Evolutionary conservation across 1,140 invertebrate species (phyloP).

Genomic region (Saccostrea echinata): DNA sequence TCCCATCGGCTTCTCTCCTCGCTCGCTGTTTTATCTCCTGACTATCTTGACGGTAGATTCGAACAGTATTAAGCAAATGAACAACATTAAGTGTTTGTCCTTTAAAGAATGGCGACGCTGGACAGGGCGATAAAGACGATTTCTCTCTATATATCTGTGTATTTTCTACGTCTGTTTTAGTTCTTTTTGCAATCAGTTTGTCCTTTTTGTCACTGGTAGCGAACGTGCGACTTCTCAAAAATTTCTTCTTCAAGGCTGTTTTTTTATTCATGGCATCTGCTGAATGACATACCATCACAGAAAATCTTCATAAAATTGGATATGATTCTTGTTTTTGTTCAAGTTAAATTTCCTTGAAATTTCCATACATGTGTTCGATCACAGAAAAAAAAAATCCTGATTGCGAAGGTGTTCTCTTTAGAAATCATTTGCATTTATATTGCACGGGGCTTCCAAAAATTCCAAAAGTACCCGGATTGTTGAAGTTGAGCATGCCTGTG

Average conservation of each 20-base stretch:
- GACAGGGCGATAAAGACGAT: background rate
- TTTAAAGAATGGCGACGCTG: background rate
- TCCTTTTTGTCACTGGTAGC: background rate
- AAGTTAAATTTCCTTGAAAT: background rate
- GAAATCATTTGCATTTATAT: slow-evolving; percentile 11
- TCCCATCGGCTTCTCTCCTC: background rate
- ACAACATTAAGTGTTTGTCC: background rate
- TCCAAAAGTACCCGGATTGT: slow-evolving; percentile 14
- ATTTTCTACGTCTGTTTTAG: slow-evolving; percentile 4
- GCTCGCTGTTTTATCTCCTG: background rate
- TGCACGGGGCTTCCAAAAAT: background rate
- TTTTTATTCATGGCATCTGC: background rate
- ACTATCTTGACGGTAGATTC: background rate
- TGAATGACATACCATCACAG: background rate
- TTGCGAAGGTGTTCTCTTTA: background rate
- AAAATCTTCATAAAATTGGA: background rate
- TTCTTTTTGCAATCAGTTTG: background rate
- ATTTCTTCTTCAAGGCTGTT: background rate
- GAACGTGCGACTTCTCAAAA: background rate
- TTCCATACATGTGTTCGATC: background rate
- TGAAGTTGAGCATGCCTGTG: background rate
- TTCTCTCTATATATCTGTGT: background rate
- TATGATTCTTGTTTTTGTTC: background rate
- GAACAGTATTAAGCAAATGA: background rate
- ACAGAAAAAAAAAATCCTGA: background rate